Evolutionary conservation across 2,888 invertebrate species (phyloP).

Genomic region (Ectobius pallidus): DNA sequence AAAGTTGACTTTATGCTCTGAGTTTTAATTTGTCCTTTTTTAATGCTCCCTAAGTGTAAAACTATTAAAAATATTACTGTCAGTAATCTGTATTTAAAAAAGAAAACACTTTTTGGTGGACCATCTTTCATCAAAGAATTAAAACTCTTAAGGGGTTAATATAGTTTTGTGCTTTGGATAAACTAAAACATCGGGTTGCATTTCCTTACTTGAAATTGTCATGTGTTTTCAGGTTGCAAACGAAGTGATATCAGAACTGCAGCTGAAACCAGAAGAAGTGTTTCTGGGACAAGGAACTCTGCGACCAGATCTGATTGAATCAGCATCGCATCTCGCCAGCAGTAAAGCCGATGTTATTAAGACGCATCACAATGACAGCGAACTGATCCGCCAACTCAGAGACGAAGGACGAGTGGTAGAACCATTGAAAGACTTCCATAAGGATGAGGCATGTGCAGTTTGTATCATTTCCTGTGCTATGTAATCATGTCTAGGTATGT

Average conservation of each 20-base stretch:
- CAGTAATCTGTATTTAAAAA: no score
- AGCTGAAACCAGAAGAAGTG: slow-evolving; percentile 90
- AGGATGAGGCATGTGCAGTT: slow-evolving; percentile 88
- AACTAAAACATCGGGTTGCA: no score
- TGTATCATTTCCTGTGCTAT: neutral
- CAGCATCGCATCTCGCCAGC: slow-evolving; percentile 86
- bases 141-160: no score
- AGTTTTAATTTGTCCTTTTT: no score
- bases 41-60: no score
- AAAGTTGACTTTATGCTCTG: no score
- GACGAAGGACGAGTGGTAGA: slow-evolving; percentile 87
- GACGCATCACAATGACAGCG: slow-evolving; percentile 99
- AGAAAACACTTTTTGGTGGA: no score
- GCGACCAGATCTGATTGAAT: slow-evolving; percentile 97
- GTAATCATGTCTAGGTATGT: neutral
- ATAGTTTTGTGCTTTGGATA: no score
- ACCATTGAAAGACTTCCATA: slow-evolving; percentile 98
- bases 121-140: no score
- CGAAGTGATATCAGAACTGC: slow-evolving; percentile 85
- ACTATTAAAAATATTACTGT: no score
- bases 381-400: slow-evolving; percentile 77
- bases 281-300: slow-evolving; percentile 94
- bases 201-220: no score
- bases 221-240: slow-evolving; percentile 73
- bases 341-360: slow-evolving; percentile 94